Conservation (phyloP, 2,888 invertebrate species). For the Xestia ashworthii region DNA sequence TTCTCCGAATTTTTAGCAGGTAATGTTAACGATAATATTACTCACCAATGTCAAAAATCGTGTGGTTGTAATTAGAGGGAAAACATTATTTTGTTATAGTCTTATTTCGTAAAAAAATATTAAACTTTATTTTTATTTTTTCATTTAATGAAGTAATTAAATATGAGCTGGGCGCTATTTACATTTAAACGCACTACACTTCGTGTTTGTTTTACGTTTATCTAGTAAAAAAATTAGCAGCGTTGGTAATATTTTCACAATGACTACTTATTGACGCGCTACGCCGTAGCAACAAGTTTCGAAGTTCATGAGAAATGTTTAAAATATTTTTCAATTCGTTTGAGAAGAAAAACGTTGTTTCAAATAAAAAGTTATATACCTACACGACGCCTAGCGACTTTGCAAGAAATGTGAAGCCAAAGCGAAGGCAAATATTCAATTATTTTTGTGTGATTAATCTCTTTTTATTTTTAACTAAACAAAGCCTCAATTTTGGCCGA, state of each 20-base stretch:
- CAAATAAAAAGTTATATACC: neutral
- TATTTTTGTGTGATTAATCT: neutral
- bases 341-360: constrained; percentile 1
- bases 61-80: neutral
- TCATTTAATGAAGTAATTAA: too few relatives aligned
- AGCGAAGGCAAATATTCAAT: constrained; percentile 21
- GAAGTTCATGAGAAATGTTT: constrained; percentile 5
- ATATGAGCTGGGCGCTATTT: constrained; percentile 23
- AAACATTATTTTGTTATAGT: neutral
- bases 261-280: neutral
- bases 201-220: neutral
- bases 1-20: neutral
- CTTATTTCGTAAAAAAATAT: neutral
- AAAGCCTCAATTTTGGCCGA: neutral
- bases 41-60: neutral
- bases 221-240: neutral
- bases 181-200: neutral
- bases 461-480: neutral
- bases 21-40: neutral
- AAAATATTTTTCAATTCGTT: constrained; percentile 4
- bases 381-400: constrained; percentile 37
- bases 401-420: constrained; percentile 15
- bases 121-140: neutral
- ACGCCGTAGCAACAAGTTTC: constrained; percentile 41
- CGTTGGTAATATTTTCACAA: neutral